Conservation (phyloP, 1,140 invertebrate genomes). For the Chrysomallon squamiferum region DNA sequence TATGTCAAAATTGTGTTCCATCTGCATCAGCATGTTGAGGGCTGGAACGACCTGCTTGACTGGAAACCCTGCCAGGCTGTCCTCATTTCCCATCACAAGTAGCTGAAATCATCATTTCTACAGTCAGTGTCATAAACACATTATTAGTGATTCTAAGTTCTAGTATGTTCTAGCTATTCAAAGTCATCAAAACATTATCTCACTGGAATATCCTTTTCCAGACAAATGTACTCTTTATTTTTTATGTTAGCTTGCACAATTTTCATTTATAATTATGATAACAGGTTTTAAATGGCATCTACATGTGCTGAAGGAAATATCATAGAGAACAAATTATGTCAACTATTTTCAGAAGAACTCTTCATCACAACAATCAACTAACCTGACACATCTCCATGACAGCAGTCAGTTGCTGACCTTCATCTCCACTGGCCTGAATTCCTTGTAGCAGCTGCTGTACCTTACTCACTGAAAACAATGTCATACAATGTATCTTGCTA, state of each 20-base stretch:
- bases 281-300: too few relatives aligned
- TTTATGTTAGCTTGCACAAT: too few relatives aligned
- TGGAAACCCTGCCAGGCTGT: conserved; percentile 96
- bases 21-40: conserved; percentile 67
- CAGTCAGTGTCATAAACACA: background rate
- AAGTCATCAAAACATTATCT: background rate
- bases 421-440: conserved; percentile 91
- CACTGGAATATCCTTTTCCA: background rate
- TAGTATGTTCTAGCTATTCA: background rate
- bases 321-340: too few relatives aligned
- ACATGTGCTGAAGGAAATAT: too few relatives aligned
- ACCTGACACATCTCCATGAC: conserved; percentile 94
- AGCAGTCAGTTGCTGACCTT: conserved; percentile 95
- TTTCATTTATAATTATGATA: too few relatives aligned
- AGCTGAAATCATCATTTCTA: conserved; percentile 82
- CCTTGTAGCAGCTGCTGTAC: conserved; percentile 93
- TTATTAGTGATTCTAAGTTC: background rate
- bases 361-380: too few relatives aligned
- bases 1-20: conserved; percentile 96
- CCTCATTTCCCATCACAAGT: conserved; percentile 99
- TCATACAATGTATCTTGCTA: too few relatives aligned
- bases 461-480: conserved; percentile 80
- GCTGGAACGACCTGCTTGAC: conserved; percentile 97
- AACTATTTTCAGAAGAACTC: too few relatives aligned
- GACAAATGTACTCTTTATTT: too few relatives aligned